phyloP scores from a whole-genome alignment of 2,113 vertebrate genomes.

The Neodon shergylaensis region DNA sequence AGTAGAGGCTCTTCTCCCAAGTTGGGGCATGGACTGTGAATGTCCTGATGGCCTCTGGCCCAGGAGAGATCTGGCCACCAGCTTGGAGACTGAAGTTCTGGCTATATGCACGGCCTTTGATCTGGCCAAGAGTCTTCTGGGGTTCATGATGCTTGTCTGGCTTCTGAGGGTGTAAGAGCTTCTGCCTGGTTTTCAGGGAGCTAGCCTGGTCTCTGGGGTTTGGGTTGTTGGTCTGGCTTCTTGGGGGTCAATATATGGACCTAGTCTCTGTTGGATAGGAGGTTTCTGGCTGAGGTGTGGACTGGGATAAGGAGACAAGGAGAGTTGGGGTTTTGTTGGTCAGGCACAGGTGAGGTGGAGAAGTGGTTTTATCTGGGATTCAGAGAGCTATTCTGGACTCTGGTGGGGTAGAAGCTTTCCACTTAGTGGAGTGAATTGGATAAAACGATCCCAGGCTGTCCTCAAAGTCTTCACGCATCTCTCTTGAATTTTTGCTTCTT shows the following conservation, averaged over 20 bases:
- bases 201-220: neutral
- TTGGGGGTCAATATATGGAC: neutral
- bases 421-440: neutral
- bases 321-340: neutral
- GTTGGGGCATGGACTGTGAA: neutral
- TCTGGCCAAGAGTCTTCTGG: neutral
- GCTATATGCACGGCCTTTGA: neutral
- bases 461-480: neutral
- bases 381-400: neutral
- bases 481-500: neutral
- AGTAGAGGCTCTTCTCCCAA: neutral
- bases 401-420: neutral
- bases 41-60: neutral
- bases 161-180: neutral
- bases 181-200: neutral
- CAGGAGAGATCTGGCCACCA: neutral
- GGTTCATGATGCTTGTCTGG: neutral
- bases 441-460: neutral
- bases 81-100: neutral
- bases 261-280: neutral
- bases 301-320: neutral
- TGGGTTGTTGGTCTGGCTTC: neutral
- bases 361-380: neutral
- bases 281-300: neutral
- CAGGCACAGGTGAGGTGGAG: neutral